Evolutionary conservation across 2,113 vertebrate genomes (phyloP).

Genomic region (Cyphomyrus plagiostoma): DNA sequence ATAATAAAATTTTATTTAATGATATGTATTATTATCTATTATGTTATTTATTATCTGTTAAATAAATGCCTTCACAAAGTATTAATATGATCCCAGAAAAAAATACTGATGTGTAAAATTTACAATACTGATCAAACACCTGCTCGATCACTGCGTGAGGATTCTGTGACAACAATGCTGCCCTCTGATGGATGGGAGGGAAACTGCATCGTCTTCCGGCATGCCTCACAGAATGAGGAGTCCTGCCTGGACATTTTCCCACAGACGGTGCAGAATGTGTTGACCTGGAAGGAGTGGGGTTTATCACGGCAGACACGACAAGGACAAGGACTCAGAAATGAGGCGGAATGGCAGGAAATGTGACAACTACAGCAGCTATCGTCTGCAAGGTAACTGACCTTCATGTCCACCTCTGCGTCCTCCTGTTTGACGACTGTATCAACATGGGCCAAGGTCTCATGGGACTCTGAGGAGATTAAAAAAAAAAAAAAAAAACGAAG

Average conservation of each 20-base stretch:
- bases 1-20: neutral
- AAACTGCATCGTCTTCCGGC: conserved; percentile 15
- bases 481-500: neutral
- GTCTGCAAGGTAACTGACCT: neutral
- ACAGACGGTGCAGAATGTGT: conserved; percentile 17
- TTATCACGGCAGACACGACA: neutral
- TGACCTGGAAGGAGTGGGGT: neutral
- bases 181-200: neutral
- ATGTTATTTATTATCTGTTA: neutral
- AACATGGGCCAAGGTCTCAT: neutral
- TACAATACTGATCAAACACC: neutral
- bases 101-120: neutral
- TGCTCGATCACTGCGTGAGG: neutral
- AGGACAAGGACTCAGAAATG: neutral
- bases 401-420: conserved; percentile 12
- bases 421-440: conserved; percentile 11
- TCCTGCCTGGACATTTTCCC: conserved; percentile 4
- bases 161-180: neutral
- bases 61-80: neutral
- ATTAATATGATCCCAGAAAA: neutral
- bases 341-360: neutral
- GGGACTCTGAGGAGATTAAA: neutral
- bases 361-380: neutral
- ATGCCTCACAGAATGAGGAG: conserved; percentile 14
- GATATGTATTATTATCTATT: too few species aligned